phyloP scores from a whole-genome alignment of 2,113 vertebrate species.

The Gambusia holbrooki region DNA sequence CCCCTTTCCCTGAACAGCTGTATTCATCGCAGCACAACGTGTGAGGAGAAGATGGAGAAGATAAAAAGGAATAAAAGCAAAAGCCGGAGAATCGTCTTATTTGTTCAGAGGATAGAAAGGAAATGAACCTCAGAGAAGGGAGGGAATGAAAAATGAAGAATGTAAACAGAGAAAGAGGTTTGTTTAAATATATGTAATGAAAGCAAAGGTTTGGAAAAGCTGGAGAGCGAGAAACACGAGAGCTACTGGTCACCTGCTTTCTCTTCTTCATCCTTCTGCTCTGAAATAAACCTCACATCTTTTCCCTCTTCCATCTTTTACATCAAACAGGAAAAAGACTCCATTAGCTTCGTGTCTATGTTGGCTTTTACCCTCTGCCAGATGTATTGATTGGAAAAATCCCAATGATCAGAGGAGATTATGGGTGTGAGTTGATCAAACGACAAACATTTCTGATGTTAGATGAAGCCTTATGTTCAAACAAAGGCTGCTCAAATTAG shows the following conservation, averaged over 20 bases:
- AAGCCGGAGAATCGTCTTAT: slow-evolving; percentile 22
- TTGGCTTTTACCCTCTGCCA: slow-evolving; percentile 20
- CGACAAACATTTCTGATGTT: not conserved
- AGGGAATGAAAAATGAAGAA: slow-evolving; percentile 25
- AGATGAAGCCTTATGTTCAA: not conserved
- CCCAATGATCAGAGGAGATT: slow-evolving; percentile 28
- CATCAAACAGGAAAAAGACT: slow-evolving; percentile 34
- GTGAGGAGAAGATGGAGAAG: slow-evolving; percentile 12
- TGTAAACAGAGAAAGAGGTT: slow-evolving; percentile 7
- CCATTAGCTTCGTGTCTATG: slow-evolving; percentile 39
- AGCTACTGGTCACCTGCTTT: slow-evolving; percentile 31
- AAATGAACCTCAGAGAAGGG: not conserved
- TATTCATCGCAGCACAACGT: slow-evolving; percentile 30
- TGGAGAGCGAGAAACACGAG: not conserved
- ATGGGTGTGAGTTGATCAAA: slow-evolving; percentile 15
- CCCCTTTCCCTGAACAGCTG: slow-evolving; percentile 6
- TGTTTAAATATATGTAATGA: slow-evolving; percentile 1
- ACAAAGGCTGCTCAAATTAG: too few relatives aligned
- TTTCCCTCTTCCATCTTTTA: slow-evolving; percentile 13
- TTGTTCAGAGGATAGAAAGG: slow-evolving; percentile 18
- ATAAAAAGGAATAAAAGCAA: slow-evolving; percentile 10
- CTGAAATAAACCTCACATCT: slow-evolving; percentile 16
- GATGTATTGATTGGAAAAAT: slow-evolving; percentile 57
- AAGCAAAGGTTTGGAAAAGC: slow-evolving; percentile 3
- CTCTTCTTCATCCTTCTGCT: slow-evolving; percentile 4